Evolutionary conservation across 2,888 invertebrate species (phyloP), one percentile per base, ranked within the genome.

Genomic region (Oscheius onirici): DNA sequence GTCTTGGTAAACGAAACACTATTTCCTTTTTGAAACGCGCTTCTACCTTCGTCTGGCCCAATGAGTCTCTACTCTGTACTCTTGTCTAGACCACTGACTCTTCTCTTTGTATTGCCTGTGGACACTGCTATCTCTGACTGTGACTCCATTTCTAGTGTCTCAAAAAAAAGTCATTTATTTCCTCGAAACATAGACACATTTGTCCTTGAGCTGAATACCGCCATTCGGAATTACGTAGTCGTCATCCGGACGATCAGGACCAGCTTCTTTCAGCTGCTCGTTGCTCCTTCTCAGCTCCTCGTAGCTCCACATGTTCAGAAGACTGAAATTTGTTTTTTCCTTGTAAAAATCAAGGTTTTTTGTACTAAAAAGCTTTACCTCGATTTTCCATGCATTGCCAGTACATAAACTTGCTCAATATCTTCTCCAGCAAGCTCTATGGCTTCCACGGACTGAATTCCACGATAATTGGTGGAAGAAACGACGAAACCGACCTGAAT

Each of bases 301-400:
- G 63, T 76, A 81, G 13, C 65, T 67, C 81, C 83, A 86, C 13
- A 84, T 51, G 20, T 73, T 80, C 3, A 79, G 61, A 51, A 77
- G 71, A 57, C 80, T 82, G 34, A 34, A 34, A 34, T 34, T 0
- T 6, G 34, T 6, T 34, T 15, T 8, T 57, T 17, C 24, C 15
- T 26, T 5, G 3, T 11, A 49, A 24, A 49, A 1, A 26, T 20
- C 60, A 15, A 34, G n/a, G n/a, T n/a, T n/a, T n/a, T n/a, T n/a
- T n/a, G n/a, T n/a, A n/a, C n/a, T n/a, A n/a, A n/a, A n/a, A n/a
- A n/a, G n/a, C 26, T 72, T 46, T 58, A 84, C 84, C 69, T 77
- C 80, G 83, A 83, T 46, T 84, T 84, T 26, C 83, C 84, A 52
- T 84, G 84, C 11, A 11, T 40, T n/a, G 41, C 41, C 20, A 58